These are phyloP conservation scores for Dasyornis broadbenti DNA, from an alignment of 2,113 vertebrate species.

Conservation along the genomic window DNA sequence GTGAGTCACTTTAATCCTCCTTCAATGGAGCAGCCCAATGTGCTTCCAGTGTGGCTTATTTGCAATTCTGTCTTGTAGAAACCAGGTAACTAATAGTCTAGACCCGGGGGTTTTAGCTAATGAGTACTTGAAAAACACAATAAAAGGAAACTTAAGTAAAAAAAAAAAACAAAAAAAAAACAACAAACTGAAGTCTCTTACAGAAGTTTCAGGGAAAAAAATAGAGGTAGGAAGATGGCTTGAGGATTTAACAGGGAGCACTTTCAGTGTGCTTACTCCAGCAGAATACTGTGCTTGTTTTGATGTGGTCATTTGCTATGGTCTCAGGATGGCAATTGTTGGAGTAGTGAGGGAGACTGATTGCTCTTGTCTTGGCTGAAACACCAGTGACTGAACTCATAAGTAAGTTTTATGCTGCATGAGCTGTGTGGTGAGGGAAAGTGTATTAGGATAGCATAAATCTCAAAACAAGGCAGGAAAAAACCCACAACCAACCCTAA, in stretches of 20 bases:
- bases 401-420: neutral
- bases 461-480: neutral
- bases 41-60: neutral
- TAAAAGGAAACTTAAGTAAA: neutral
- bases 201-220: neutral
- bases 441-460: neutral
- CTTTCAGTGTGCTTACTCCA: neutral
- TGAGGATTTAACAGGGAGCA: neutral
- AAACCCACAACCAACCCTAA: neutral
- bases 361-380: neutral
- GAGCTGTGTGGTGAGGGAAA: neutral
- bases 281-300: neutral
- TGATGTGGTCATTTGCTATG: neutral
- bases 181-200: neutral
- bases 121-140: neutral
- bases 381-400: neutral
- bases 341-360: neutral
- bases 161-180: neutral
- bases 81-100: neutral
- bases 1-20: neutral
- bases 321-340: neutral
- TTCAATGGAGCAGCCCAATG: neutral
- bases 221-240: neutral
- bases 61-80: neutral
- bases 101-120: neutral